Base-by-base conservation (phyloP, 2,113 vertebrate species). In the Anas platyrhynchos region DNA sequence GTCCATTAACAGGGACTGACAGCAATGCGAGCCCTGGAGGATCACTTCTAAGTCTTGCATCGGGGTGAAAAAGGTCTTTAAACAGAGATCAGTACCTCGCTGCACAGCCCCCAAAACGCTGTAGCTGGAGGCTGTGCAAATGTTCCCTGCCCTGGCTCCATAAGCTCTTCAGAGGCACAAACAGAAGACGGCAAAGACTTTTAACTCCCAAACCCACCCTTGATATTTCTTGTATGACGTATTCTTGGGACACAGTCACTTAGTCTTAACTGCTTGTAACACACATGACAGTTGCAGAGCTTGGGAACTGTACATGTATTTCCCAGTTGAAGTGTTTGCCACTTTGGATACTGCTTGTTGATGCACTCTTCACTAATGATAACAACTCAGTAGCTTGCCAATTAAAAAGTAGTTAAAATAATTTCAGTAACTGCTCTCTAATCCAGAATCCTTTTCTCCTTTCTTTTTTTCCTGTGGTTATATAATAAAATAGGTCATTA, bases 391-490 rank as follows among this genome's bases (percentile, higher is more conserved):
- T 68, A 94, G 59, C 67, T 73, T 88, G 46, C 75, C 89, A 94
- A 93, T 96, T 95, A 96, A 95, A 85, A 95, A 59, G 87, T 23
- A 93, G 82, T 94, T 95, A 93, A 77, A 95, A 92, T 88, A 85
- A 97, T 96, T 97, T 93, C 63, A 83, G 78, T 83, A 96, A 96
- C 94, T 90, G 96, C 62, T 27, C 9, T 44, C 78, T 87, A 87
- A 94, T 87, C 78, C 91, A 58, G 36, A 90, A 55, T 77, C 17
- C 58, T 71, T 3, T 80, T 65, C 71, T 76, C 27, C 26, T 34
- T 86, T 86, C 16, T 50, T 50, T 86, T 86, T 46, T 34, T 80
- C 46, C 74, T 67, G 31, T 88, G 27, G 31, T 91, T 91, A 59
- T 55, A 62, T 44, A 89, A 92, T 46, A 79, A 91, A 91, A 91